Evolutionary conservation across 2,888 invertebrate species (phyloP), one percentile per base, ranked within the genome.

Genomic region (Clunio marinus): DNA sequence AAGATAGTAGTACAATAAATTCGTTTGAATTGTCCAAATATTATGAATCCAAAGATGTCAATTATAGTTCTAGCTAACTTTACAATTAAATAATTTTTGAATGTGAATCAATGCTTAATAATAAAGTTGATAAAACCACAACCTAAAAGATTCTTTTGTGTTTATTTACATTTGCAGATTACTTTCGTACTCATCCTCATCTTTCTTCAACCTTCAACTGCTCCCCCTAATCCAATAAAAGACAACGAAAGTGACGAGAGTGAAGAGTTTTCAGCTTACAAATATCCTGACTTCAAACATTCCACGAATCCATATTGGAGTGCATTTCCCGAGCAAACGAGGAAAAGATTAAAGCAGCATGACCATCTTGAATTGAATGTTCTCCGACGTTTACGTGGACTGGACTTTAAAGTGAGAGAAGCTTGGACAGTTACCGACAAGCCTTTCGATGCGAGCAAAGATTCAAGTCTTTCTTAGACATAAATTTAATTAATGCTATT

Each of bases 391-490:
- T n/a, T 20, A 17, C 51, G 51, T 2, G 17, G 10, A 7, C 20
- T 51, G 10, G 51, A 51, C 17, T 51, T 51, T 22, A 51, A 51
- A 22, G 8, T 51, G 22, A 17, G 51, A 51, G 22, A 17, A 22
- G 51, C 51, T 2, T 51, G 51, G 51, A 51, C 51, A 7, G 17
- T n/a, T 17, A 51, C 51, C 2, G 51, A 51, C 20, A 51, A 51
- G 17, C 51, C 51, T 17, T 20, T 51, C n/a, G 41, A 3, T 41
- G 41, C 41, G 15, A 41, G 41, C 10, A 41, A 10, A n/a, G 41
- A 41, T n/a, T 32, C 32, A 32, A 32, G 8, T 32, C 4, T n/a
- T n/a, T n/a, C n/a, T n/a, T n/a, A n/a, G n/a, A n/a, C n/a, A n/a
- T n/a, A n/a, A n/a, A n/a, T n/a, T n/a, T n/a, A n/a, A n/a, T n/a